Evolutionary conservation across 2,797 vertebrate genomes (phyloP), one percentile per base, ranked within the genome.

Genomic region (Tinamus major): DNA sequence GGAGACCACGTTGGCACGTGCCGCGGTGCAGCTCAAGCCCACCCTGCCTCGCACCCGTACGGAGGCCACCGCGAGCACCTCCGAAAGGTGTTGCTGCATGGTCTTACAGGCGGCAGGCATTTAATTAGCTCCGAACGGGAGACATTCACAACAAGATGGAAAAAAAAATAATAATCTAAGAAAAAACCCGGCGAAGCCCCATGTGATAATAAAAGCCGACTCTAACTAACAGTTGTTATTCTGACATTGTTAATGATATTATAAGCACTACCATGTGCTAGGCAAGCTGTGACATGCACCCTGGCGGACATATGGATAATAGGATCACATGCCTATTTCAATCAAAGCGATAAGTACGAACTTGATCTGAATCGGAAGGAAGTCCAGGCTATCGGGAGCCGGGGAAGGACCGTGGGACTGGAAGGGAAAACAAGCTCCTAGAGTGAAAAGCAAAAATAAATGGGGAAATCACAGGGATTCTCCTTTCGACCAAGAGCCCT

Each of bases 241-340:
- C 94, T 90, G 94, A 95, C 91, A 85, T 89, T 90, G 92, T 95
- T 95, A 96, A 96, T 95, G 94, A 94, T 92, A 96, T 95, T 95
- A 95, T 96, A 96, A 96, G 92, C 91, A 93, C 92, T 87, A 93
- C 92, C 96, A 95, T 95, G 95, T 96, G 95, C 94, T 93, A 96
- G 93, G 94, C 95, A 96, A 96, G 96, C 96, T 96, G 96, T 96
- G 96, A 96, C 96, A 95, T 1, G 78, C 93, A 63, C 93, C 87
- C 80, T 13, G 5, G 93, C 82, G 94, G 95, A 96, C 96, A 96
- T 96, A 94, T 94, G 95, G 96, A 95, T 96, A 96, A 96, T 95
- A 92, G 95, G 95, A 96, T 96, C 94, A 83, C 92, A 95, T 29
- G 96, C 75, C 59, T 96, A 42, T 89, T 91, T 95, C 96, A 94